phyloP scores from a whole-genome alignment of 2,113 vertebrate genomes.

The Syngnathus scovelli region DNA sequence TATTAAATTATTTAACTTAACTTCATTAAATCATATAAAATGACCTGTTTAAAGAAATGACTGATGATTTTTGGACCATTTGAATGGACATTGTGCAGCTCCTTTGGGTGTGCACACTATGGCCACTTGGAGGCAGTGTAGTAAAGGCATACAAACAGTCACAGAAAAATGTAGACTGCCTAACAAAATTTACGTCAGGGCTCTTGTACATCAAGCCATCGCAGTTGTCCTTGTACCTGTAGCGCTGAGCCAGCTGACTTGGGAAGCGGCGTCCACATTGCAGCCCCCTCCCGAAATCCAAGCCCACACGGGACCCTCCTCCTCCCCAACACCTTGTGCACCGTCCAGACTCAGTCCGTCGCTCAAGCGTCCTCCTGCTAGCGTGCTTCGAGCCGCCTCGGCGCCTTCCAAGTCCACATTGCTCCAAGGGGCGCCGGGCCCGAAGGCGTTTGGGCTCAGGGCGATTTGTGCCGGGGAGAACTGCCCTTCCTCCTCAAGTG shows the following conservation, averaged over 20 bases:
- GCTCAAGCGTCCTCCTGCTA: neutral
- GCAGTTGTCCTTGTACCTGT: slow-evolving; percentile 46
- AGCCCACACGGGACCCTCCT: slow-evolving; percentile 78
- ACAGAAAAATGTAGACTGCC: neutral
- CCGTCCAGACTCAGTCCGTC: slow-evolving; percentile 75
- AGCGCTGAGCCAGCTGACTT: slow-evolving; percentile 81
- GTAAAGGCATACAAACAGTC: neutral
- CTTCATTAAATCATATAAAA: neutral
- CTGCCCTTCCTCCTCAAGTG: slow-evolving; percentile 31
- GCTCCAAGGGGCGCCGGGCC: slow-evolving; percentile 78
- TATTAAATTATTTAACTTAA: too few relatives aligned
- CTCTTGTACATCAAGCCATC: too few relatives aligned
- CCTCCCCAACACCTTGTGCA: slow-evolving; percentile 66
- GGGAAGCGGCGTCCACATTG: slow-evolving; percentile 71
- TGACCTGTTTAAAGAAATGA: neutral
- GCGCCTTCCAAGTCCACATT: slow-evolving; percentile 88
- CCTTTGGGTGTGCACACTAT: neutral
- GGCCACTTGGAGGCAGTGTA: neutral
- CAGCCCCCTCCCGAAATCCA: slow-evolving; percentile 91
- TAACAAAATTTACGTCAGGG: too few relatives aligned
- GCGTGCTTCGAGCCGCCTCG: slow-evolving; percentile 36
- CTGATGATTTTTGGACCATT: neutral
- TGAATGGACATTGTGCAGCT: neutral
- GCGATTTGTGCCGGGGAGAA: slow-evolving; percentile 13
- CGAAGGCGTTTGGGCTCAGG: slow-evolving; percentile 23